Percentiles rank a stretch among this genome's conserved stretches.
Evolutionary conservation across 2,888 invertebrate species (phyloP).

Genomic region (Caenorhabditis zanzibari): DNA sequence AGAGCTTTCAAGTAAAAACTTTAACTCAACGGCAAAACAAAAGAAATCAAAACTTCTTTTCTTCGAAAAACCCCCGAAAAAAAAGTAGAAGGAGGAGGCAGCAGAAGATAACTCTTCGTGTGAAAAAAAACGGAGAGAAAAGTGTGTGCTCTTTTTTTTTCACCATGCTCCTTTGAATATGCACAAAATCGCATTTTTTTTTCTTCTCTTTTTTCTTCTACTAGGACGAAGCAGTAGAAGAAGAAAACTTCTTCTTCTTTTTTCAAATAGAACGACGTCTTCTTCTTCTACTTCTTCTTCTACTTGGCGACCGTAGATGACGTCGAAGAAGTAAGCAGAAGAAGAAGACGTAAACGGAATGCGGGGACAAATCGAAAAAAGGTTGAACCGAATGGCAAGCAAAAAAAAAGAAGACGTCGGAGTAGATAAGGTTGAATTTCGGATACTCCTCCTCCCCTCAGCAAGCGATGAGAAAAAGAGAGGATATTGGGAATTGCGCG

Average conservation of each 20-base stretch:
- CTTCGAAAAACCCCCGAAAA: neutral
- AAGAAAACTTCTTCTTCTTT: constrained; percentile 7
- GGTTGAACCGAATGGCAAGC: constrained; percentile 17
- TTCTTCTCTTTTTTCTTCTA: neutral
- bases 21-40: neutral
- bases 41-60: constrained; percentile 4
- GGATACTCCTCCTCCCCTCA: no score
- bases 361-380: constrained; percentile 4
- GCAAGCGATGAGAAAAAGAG: no score
- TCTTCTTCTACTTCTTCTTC: constrained; percentile 1
- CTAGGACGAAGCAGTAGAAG: neutral
- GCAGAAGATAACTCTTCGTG: constrained; percentile 31
- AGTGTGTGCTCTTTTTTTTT: constrained; percentile 9
- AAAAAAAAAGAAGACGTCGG: constrained; percentile 13
- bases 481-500: constrained; percentile 44
- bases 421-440: constrained; percentile 57
- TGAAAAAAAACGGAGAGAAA: constrained; percentile 31
- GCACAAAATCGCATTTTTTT: constrained; percentile 65
- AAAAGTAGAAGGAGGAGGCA: constrained; percentile 16
- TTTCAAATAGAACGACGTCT: constrained; percentile 8
- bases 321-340: constrained; percentile 1
- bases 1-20: no score
- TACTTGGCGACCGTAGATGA: constrained; percentile 19
- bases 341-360: constrained; percentile 2
- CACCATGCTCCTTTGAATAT: constrained; percentile 53